Conservation (phyloP, 2,113 vertebrate species). For the Labrus mixtus region DNA sequence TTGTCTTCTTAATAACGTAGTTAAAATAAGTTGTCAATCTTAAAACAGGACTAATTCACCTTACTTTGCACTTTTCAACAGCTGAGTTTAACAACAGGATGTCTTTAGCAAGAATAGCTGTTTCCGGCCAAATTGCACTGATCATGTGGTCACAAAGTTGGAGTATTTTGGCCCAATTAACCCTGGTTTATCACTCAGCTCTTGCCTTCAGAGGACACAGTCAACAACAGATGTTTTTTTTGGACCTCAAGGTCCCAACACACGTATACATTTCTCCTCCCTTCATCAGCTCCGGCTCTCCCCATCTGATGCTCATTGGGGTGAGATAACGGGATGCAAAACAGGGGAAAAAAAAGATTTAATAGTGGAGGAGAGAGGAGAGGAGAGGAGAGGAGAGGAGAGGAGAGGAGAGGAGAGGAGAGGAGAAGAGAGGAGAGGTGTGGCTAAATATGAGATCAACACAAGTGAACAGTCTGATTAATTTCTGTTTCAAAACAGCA, state of each 20-base stretch:
- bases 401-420: neutral
- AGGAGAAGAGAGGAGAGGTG: neutral
- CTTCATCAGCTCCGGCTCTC: constrained; percentile 30
- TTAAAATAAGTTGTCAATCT: neutral
- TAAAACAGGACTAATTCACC: constrained; percentile 18
- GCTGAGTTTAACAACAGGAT: constrained; percentile 29
- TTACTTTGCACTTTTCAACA: constrained; percentile 23
- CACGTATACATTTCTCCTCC: constrained; percentile 33
- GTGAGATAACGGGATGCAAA: constrained; percentile 18
- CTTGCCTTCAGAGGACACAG: constrained; percentile 32
- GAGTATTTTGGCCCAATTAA: constrained; percentile 49
- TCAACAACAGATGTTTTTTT: constrained; percentile 63
- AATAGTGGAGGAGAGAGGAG: neutral
- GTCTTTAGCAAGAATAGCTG: constrained; percentile 32
- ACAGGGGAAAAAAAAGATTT: neutral
- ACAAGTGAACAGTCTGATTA: constrained; percentile 5
- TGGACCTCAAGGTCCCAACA: constrained; percentile 41
- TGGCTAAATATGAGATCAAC: neutral
- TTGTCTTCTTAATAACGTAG: neutral
- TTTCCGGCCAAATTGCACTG: constrained; percentile 32
- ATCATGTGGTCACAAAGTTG: constrained; percentile 47
- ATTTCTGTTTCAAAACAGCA: constrained; percentile 34
- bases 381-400: neutral
- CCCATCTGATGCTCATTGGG: constrained; percentile 49
- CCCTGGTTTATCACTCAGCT: constrained; percentile 25